These are phyloP conservation scores for Rhagophthalmus giganteus DNA, from an alignment of 2,888 invertebrate genomes.

Conservation along the genomic window DNA sequence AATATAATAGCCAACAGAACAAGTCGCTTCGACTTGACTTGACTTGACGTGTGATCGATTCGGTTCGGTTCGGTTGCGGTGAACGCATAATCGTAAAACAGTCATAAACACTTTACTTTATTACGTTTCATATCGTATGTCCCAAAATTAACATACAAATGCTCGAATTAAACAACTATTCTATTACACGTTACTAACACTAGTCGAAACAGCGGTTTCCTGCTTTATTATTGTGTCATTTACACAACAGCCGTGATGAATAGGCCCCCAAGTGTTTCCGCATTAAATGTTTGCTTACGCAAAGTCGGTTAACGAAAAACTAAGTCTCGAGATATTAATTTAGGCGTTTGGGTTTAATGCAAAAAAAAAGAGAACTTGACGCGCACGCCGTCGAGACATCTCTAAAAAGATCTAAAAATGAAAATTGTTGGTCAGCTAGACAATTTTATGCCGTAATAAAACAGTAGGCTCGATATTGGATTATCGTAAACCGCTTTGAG, in stretches of 20 bases:
- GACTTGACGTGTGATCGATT: conserved; percentile 15
- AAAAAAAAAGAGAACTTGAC: conserved; percentile 1
- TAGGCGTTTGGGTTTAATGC: too few species aligned
- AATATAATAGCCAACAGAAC: conserved; percentile 13
- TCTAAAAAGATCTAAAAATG: conserved; percentile 17
- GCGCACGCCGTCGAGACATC: conserved; percentile 14
- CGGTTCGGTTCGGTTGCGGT: conserved; percentile 9
- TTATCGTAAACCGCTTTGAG: conserved; percentile 27
- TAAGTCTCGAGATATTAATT: too few species aligned
- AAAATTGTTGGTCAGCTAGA: conserved; percentile 25
- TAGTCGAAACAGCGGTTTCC: conserved; percentile 7
- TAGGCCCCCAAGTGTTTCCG: neutral
- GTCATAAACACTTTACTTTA: conserved; percentile 17
- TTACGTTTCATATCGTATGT: conserved; percentile 2
- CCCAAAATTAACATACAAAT: conserved; percentile 12
- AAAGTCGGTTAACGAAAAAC: too few species aligned
- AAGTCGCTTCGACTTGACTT: conserved; percentile 11
- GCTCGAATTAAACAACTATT: conserved; percentile 5
- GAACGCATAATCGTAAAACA: conserved; percentile 9
- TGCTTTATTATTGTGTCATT: conserved; percentile 9
- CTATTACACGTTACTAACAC: conserved; percentile 3
- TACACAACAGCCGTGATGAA: conserved; percentile 4
- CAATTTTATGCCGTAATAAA: conserved; percentile 28
- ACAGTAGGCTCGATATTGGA: conserved; percentile 25
- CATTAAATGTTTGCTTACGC: neutral